These are phyloP conservation scores for Microchrysa polita DNA, from an alignment of 2,888 invertebrate species.

Conservation along the genomic window DNA sequence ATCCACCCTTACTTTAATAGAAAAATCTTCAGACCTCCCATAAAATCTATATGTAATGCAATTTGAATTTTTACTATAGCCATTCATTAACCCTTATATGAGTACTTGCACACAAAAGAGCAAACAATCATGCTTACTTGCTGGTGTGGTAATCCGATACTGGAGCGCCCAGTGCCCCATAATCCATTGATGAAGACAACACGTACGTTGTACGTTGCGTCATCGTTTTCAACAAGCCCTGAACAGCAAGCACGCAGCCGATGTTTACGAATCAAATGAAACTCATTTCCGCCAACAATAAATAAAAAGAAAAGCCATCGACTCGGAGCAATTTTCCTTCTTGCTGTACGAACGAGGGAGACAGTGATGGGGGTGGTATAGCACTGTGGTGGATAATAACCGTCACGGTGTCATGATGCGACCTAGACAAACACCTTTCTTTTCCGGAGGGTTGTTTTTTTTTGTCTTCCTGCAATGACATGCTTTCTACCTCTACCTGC, in stretches of 20 bases:
- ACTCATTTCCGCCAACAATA: constrained; percentile 13
- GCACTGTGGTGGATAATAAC: constrained; percentile 14
- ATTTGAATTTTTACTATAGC: background rate
- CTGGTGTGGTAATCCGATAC: no score
- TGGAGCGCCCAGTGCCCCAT: no score
- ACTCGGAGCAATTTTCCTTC: background rate
- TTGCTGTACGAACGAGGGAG: background rate
- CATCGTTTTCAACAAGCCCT: no score
- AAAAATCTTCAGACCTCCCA: background rate
- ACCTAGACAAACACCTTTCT: constrained; percentile 34
- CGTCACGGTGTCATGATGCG: constrained; percentile 21
- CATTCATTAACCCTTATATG: background rate
- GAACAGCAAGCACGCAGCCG: background rate
- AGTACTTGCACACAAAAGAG: background rate
- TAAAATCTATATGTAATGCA: background rate
- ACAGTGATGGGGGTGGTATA: background rate
- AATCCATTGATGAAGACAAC: background rate
- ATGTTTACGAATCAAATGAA: constrained; percentile 39
- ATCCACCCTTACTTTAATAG: background rate
- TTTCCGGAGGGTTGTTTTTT: background rate
- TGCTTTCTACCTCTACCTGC: background rate
- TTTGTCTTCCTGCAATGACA: background rate
- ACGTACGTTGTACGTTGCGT: no score
- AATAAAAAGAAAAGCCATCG: constrained; percentile 8
- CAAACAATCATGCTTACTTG: constrained; percentile 5